Percentiles rank a stretch among this genome's conserved stretches.
phyloP scores from a whole-genome alignment of 2,888 invertebrate genomes.

The Pammene aurita region DNA sequence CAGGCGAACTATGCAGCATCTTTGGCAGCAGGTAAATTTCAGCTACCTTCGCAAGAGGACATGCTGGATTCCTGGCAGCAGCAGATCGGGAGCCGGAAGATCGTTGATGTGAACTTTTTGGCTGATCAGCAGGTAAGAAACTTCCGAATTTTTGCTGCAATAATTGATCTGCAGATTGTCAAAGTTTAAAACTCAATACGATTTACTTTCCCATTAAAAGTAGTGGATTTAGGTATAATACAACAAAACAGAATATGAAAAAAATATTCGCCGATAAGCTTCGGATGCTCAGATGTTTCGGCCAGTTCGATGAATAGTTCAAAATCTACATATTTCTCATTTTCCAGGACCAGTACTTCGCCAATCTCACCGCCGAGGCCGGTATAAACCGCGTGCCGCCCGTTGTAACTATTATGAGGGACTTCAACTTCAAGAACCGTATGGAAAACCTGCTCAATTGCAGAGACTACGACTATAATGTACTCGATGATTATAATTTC shows the following conservation, averaged over 20 bases:
- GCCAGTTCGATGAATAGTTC: no score
- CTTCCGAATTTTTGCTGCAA: not conserved
- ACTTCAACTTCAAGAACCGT: slow-evolving; percentile 69
- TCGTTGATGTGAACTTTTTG: slow-evolving; percentile 69
- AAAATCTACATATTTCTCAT: no score
- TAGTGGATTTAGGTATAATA: no score
- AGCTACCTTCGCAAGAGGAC: slow-evolving; percentile 84
- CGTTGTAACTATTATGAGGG: slow-evolving; percentile 66
- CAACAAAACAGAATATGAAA: no score
- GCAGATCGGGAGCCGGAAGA: slow-evolving; percentile 57
- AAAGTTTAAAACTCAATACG: no score
- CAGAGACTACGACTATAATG: slow-evolving; percentile 70
- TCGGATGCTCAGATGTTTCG: no score
- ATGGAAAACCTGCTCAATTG: slow-evolving; percentile 72
- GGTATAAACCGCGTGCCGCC: slow-evolving; percentile 62
- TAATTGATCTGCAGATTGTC: no score
- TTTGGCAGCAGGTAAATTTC: slow-evolving; percentile 81
- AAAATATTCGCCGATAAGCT: no score
- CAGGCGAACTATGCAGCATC: slow-evolving; percentile 86
- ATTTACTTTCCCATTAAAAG: no score
- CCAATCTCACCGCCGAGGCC: slow-evolving; percentile 66
- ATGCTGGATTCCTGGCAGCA: slow-evolving; percentile 85
- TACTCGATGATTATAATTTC: slow-evolving; percentile 62
- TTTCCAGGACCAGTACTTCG: slow-evolving; percentile 71
- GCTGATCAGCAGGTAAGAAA: slow-evolving; percentile 42